These are phyloP conservation scores for Epistrophella euchroma DNA, from an alignment of 2,888 invertebrate species.

Conservation along the genomic window DNA sequence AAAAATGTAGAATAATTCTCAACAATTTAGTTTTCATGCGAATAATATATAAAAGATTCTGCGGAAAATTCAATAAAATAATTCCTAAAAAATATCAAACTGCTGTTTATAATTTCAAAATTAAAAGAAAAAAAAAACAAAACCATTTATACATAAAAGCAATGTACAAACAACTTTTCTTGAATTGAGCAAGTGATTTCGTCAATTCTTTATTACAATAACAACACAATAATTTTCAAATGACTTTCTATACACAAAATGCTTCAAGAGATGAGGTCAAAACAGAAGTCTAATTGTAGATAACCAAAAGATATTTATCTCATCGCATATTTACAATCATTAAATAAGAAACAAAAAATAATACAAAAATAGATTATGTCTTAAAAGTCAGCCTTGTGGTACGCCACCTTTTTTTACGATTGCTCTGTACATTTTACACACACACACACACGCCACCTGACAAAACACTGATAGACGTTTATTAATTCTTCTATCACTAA, in stretches of 20 bases:
- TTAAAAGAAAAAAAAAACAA: too few species aligned
- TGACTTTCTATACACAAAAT: not conserved
- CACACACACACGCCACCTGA: conserved; percentile 1
- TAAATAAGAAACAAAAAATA: not conserved
- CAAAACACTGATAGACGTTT: conserved; percentile 29
- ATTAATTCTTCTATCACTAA: conserved; percentile 52
- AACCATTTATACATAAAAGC: too few species aligned
- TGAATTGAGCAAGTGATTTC: not conserved
- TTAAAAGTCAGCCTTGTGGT: conserved; percentile 34
- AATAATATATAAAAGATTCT: too few species aligned
- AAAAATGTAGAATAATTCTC: too few species aligned
- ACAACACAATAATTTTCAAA: not conserved
- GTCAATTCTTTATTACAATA: not conserved
- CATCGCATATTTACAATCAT: not conserved
- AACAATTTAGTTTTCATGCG: too few species aligned
- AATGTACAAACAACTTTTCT: not conserved
- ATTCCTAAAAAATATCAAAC: too few species aligned
- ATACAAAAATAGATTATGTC: not conserved
- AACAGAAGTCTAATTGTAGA: conserved; percentile 8
- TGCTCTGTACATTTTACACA: not conserved
- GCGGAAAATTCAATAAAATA: too few species aligned
- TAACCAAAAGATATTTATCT: conserved; percentile 1
- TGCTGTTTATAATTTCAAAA: too few species aligned
- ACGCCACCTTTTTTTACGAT: conserved; percentile 16
- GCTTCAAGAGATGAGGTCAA: not conserved